Evolutionary conservation across 1,140 invertebrate genomes (phyloP).

Genomic region (Papilio glaucus): DNA sequence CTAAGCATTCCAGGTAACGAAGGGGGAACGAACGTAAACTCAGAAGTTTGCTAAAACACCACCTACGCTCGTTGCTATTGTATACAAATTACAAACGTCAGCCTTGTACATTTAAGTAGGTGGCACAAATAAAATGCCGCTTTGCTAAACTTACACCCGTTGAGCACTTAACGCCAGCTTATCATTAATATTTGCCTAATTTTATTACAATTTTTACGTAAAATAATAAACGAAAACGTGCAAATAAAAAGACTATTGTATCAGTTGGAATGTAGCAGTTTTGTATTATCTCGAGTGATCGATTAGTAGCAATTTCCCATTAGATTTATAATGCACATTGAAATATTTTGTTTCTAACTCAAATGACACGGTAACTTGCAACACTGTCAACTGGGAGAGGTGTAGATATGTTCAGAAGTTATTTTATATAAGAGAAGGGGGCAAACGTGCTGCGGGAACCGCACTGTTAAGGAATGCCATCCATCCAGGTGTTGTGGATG

Average conservation of each 20-base stretch:
- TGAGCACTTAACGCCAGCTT: background rate
- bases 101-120: constrained; percentile 10
- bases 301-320: no score
- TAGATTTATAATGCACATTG: no score
- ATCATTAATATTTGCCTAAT: constrained; percentile 9
- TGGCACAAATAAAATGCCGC: background rate
- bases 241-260: background rate
- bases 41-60: background rate
- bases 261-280: background rate
- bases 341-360: no score
- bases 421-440: no score
- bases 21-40: background rate
- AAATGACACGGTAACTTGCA: no score
- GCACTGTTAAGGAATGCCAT: no score
- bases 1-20: constrained; percentile 32
- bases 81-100: constrained; percentile 11
- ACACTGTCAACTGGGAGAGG: no score
- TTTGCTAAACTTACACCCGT: background rate
- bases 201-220: background rate
- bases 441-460: no score
- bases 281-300: no score
- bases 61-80: background rate
- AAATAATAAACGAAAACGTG: background rate
- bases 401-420: no score
- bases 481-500: no score